These are phyloP conservation scores for Palythoa heliodiscus DNA, from an alignment of 92 coral and sea anemone genomes.

Conservation along the genomic window DNA sequence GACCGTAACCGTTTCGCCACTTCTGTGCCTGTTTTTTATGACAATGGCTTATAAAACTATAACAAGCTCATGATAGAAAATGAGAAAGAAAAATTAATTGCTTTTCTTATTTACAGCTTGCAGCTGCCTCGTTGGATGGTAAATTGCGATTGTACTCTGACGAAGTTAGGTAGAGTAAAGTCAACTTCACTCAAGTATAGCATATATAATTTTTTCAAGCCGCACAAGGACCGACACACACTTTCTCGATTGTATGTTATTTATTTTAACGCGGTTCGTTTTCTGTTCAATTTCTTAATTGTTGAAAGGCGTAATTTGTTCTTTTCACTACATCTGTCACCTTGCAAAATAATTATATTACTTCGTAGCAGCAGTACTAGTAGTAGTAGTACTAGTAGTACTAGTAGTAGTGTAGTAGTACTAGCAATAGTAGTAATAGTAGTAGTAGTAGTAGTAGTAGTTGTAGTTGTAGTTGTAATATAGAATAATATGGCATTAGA, in stretches of 20 bases:
- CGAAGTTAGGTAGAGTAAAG: slow-evolving; percentile 32
- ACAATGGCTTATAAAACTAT: too few species aligned
- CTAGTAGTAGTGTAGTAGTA: neutral
- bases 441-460: too few species aligned
- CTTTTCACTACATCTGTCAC: neutral
- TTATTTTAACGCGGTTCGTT: neutral
- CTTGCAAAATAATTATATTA: neutral
- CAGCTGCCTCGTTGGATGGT: slow-evolving; percentile 87
- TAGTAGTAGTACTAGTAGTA: neutral
- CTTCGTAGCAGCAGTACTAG: neutral
- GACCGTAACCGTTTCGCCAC: too few species aligned
- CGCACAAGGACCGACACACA: neutral
- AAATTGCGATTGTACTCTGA: slow-evolving; percentile 78
- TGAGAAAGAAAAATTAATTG: neutral
- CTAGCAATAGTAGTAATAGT: neutral
- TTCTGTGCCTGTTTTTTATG: too few species aligned
- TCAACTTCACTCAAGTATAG: neutral
- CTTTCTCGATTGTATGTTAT: neutral
- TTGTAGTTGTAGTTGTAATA: too few species aligned
- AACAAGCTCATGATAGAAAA: neutral
- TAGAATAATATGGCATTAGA: too few species aligned
- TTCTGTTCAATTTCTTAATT: neutral
- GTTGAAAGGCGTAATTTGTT: neutral
- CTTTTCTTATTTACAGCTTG: slow-evolving; percentile 58
- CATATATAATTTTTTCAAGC: neutral